Evolutionary conservation across 2,113 vertebrate genomes (phyloP).

Genomic region (Cryptoleucopteryx plumbea): DNA sequence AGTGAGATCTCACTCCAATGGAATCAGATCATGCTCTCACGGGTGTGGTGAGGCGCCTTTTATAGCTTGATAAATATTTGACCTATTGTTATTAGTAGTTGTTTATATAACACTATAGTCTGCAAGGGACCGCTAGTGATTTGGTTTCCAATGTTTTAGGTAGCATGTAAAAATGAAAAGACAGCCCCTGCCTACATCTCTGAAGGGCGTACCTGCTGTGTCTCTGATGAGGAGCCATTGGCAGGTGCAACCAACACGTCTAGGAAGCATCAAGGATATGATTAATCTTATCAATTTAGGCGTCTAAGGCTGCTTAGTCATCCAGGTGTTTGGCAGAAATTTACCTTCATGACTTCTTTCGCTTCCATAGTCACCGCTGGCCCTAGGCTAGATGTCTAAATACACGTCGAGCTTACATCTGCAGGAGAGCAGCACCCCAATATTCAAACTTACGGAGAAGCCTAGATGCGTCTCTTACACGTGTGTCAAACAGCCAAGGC

Average conservation of each 20-base stretch:
- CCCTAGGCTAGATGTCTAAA: constrained; percentile 20
- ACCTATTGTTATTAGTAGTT: not conserved
- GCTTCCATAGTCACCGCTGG: not conserved
- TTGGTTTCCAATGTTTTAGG: not conserved
- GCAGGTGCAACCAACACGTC: not conserved
- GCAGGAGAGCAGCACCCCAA: not conserved
- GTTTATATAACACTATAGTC: not conserved
- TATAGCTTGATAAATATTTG: constrained; percentile 11
- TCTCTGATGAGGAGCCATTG: not conserved
- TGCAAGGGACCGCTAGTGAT: not conserved
- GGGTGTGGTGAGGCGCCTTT: not conserved
- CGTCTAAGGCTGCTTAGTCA: constrained; percentile 14
- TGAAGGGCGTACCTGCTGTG: not conserved
- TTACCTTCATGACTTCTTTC: not conserved
- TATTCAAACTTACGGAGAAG: not conserved
- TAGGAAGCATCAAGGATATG: constrained; percentile 15
- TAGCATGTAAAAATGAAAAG: not conserved
- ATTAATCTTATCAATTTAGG: not conserved
- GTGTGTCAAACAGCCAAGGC: not conserved
- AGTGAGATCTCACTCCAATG: not conserved
- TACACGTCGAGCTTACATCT: not conserved
- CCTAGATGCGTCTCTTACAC: not conserved
- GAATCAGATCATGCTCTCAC: not conserved
- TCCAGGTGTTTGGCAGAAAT: constrained; percentile 6
- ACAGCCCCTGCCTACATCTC: not conserved